A percentile compares a stretch with the other conserved stretches of the same genome.
These are phyloP conservation scores for Parus major DNA, from an alignment of 2,113 vertebrate species.

Conservation along the genomic window DNA sequence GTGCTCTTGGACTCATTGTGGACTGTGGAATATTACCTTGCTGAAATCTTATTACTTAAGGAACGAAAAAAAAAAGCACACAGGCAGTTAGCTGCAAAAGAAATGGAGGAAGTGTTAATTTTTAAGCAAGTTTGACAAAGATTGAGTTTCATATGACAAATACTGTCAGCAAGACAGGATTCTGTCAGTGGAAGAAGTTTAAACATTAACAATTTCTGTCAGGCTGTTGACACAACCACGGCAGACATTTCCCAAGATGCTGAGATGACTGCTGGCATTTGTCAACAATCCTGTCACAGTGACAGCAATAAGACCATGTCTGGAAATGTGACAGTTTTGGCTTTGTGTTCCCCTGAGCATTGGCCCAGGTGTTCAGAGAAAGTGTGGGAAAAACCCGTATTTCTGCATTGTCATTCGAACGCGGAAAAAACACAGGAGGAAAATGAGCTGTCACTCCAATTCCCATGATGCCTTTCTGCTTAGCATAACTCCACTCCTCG, in stretches of 20 bases:
- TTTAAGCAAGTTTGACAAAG: conserved; percentile 89
- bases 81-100: conserved; percentile 76
- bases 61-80: conserved; percentile 25
- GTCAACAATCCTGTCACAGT: conserved; percentile 99
- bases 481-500: conserved; percentile 95
- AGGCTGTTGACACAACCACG: conserved; percentile 99
- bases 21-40: conserved; percentile 66
- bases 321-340: conserved; percentile 96
- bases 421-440: conserved; percentile 88
- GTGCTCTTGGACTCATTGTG: conserved; percentile 46
- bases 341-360: conserved; percentile 95
- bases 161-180: conserved; percentile 97
- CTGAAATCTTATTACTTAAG: conserved; percentile 73
- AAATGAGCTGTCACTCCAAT: conserved; percentile 99
- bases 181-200: conserved; percentile 98
- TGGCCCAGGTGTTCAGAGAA: conserved; percentile 88
- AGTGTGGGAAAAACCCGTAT: conserved; percentile 88
- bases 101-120: conserved; percentile 88
- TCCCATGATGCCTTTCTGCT: conserved; percentile 99
- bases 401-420: conserved; percentile 94
- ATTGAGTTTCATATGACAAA: conserved; percentile 95
- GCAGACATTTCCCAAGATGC: conserved; percentile 99
- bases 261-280: conserved; percentile 99
- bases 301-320: conserved; percentile 90
- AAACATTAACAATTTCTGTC: conserved; percentile 99